phyloP scores from a whole-genome alignment of 2,888 invertebrate genomes.

The Conops quadrifasciatus region DNA sequence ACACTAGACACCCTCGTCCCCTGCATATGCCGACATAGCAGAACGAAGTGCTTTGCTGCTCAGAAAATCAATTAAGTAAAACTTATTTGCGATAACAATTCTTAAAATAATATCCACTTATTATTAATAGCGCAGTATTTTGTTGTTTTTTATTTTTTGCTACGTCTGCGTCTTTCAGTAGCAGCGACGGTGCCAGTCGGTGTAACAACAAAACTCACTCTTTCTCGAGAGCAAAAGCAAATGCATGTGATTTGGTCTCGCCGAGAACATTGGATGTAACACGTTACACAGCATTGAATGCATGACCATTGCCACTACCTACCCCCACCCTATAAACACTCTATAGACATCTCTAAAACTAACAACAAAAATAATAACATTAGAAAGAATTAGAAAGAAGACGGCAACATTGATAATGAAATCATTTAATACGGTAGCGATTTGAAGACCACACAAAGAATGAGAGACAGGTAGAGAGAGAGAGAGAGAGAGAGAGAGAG shows the following conservation, averaged over 20 bases:
- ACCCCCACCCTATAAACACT: no score
- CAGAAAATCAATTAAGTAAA: slow-evolving; percentile 16
- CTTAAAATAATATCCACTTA: slow-evolving; percentile 22
- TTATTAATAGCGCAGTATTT: slow-evolving; percentile 2
- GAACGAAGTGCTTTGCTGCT: not conserved
- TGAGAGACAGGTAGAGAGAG: no score
- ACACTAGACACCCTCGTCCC: not conserved
- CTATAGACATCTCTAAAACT: no score
- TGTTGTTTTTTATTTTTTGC: not conserved
- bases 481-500: no score
- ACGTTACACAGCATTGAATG: no score
- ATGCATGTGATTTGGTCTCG: slow-evolving; percentile 28
- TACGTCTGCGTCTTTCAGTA: not conserved
- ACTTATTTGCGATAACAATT: slow-evolving; percentile 37
- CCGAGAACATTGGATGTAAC: slow-evolving; percentile 31
- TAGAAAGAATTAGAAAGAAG: no score
- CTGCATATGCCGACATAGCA: not conserved
- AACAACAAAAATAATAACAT: no score
- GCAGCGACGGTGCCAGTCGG: not conserved
- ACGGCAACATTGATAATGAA: no score
- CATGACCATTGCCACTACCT: no score
- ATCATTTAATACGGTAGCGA: no score
- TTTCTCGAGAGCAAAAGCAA: slow-evolving; percentile 43
- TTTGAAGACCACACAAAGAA: no score
- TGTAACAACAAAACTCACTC: slow-evolving; percentile 8